phyloP scores from a whole-genome alignment of 2,113 vertebrate genomes.

The Lagopus leucura region DNA sequence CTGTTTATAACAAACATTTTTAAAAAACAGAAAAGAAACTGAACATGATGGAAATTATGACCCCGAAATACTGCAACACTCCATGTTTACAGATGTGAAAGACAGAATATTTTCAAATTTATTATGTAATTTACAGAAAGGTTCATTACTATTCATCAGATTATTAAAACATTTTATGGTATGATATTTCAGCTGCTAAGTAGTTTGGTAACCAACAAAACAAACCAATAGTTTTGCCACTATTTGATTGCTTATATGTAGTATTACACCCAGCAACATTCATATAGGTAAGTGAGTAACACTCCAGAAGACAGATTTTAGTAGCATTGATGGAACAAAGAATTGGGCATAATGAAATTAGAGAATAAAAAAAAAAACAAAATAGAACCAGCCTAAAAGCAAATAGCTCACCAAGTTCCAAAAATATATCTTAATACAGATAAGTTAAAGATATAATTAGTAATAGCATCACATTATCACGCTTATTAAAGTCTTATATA shows the following conservation, averaged over 20 bases:
- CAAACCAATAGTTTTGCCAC: not conserved
- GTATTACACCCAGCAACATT: not conserved
- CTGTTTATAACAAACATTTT: rapidly evolving
- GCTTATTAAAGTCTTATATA: not conserved
- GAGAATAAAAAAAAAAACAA: not conserved
- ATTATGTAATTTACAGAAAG: not conserved
- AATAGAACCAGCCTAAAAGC: not conserved
- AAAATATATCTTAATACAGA: not conserved
- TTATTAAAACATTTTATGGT: not conserved
- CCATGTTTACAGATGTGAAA: not conserved
- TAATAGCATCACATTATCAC: not conserved
- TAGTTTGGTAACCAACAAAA: not conserved
- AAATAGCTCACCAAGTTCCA: rapidly evolving
- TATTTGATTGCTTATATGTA: not conserved
- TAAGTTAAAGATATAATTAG: not conserved
- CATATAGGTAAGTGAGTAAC: rapidly evolving
- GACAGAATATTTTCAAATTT: not conserved
- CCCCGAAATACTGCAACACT: not conserved
- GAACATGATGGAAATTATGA: not conserved
- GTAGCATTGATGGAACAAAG: not conserved
- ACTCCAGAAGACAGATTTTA: not conserved
- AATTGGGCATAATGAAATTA: not conserved
- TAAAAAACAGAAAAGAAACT: not conserved
- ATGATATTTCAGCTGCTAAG: not conserved
- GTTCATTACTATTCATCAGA: not conserved